Evolutionary conservation across 2,888 invertebrate species (phyloP).

Genomic region (Saturnia japonica): DNA sequence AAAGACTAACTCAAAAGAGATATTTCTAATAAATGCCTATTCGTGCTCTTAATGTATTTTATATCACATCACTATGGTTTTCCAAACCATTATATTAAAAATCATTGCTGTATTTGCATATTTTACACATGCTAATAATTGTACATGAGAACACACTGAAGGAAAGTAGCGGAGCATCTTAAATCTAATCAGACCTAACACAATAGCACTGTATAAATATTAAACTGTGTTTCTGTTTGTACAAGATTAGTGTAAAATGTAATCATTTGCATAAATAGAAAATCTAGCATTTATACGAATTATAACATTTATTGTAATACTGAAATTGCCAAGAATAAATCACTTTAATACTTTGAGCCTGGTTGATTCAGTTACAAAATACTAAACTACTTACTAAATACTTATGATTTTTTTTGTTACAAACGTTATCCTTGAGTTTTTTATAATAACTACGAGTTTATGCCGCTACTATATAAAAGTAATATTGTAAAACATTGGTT

Average conservation of each 20-base stretch:
- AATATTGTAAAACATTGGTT: too few relatives aligned
- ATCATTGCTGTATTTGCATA: not conserved
- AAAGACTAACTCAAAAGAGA: slow-evolving; percentile 21
- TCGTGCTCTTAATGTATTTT: slow-evolving; percentile 30
- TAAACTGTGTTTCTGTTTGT: not conserved
- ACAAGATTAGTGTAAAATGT: not conserved
- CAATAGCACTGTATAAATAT: not conserved
- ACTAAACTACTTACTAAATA: too few relatives aligned
- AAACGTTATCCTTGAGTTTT: too few relatives aligned
- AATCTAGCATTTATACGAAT: not conserved
- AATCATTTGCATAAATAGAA: not conserved
- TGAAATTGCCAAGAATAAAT: not conserved
- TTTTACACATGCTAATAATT: not conserved
- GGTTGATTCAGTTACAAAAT: too few relatives aligned
- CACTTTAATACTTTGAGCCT: not conserved
- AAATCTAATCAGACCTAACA: not conserved
- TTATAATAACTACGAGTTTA: too few relatives aligned
- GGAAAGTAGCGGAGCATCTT: not conserved
- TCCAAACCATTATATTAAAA: slow-evolving; percentile 26
- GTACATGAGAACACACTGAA: not conserved
- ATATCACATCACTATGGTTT: slow-evolving; percentile 36
- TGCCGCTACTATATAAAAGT: too few relatives aligned
- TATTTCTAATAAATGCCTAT: slow-evolving; percentile 24
- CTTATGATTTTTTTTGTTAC: too few relatives aligned
- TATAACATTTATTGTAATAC: not conserved